Conservation (phyloP, 1,140 invertebrate species). For the Mya arenaria region DNA sequence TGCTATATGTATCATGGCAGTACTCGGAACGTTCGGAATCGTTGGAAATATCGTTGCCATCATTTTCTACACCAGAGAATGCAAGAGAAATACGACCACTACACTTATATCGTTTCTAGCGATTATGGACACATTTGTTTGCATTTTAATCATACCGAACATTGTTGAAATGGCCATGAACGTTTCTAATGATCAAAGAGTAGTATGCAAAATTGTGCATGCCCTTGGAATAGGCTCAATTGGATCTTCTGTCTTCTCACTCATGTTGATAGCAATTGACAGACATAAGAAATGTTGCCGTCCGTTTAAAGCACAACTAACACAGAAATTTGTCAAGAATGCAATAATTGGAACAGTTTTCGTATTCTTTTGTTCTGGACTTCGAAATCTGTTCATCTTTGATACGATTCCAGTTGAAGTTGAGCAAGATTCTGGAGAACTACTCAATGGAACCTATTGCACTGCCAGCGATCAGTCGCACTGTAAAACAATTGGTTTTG, state of each 20-base stretch:
- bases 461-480: background rate
- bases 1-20: background rate
- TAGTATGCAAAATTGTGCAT: slow-evolving; percentile 23
- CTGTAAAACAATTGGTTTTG: background rate
- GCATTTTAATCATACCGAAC: background rate
- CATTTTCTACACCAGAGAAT: slow-evolving; percentile 5
- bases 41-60: slow-evolving; percentile 12
- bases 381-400: slow-evolving; percentile 18
- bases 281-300: slow-evolving; percentile 26
- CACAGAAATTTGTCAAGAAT: background rate
- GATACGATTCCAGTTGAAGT: slow-evolving; percentile 2
- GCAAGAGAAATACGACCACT: background rate
- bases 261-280: slow-evolving; percentile 20
- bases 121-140: background rate
- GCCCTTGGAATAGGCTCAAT: slow-evolving; percentile 6
- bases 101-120: slow-evolving; percentile 9
- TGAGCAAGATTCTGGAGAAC: no score
- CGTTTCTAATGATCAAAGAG: background rate
- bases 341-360: slow-evolving; percentile 5
- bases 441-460: background rate
- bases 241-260: background rate
- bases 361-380: slow-evolving; percentile 1
- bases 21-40: background rate
- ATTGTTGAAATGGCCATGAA: slow-evolving; percentile 24
- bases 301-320: slow-evolving; percentile 16